Evolutionary conservation across 2,113 vertebrate species (phyloP).

Genomic region (Vanacampus margaritifer): DNA sequence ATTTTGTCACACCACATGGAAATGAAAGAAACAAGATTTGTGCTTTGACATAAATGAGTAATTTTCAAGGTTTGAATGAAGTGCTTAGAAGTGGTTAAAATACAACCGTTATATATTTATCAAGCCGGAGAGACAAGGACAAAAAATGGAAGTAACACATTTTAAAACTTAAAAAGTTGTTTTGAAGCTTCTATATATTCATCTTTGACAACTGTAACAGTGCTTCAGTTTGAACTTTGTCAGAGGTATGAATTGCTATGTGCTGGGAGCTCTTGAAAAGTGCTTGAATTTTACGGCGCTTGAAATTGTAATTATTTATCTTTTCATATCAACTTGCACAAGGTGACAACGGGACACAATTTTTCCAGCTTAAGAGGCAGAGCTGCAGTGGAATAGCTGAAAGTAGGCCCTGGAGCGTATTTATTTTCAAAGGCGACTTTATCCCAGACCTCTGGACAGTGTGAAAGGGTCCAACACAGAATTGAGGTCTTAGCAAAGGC

Average conservation of each 20-base stretch:
- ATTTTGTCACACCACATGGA: not conserved
- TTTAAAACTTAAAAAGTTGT: not conserved
- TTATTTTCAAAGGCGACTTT: not conserved
- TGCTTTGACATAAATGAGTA: not conserved
- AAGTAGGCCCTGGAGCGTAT: not conserved
- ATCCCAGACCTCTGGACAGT: not conserved
- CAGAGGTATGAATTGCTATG: not conserved
- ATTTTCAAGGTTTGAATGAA: not conserved
- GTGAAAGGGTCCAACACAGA: not conserved
- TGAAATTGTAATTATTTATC: conserved; percentile 1
- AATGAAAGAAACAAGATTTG: not conserved
- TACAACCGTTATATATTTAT: not conserved
- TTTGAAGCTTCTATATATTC: not conserved
- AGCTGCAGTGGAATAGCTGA: not conserved
- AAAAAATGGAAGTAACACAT: not conserved
- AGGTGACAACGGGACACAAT: not conserved
- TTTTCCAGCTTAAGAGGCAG: not conserved
- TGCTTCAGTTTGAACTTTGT: not conserved
- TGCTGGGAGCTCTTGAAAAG: not conserved
- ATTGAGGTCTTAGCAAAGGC: not conserved
- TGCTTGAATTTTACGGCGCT: conserved; percentile 1
- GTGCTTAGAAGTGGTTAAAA: not conserved
- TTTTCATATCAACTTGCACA: not conserved
- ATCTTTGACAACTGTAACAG: not conserved
- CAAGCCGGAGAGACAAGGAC: not conserved